Conservation (phyloP, 1,140 invertebrate genomes). For the Drosophila lacertosa region DNA sequence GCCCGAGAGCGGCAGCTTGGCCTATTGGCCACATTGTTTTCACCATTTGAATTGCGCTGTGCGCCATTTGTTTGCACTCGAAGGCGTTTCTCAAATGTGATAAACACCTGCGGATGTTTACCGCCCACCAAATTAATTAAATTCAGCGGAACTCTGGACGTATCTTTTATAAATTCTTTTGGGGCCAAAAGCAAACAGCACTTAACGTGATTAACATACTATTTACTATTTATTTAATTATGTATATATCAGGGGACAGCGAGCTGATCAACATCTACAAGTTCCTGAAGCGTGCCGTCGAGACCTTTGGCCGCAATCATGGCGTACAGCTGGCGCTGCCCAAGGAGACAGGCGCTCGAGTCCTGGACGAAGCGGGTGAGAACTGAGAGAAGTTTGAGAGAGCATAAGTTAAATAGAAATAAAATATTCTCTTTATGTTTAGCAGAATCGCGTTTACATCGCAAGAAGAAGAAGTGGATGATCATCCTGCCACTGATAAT, state of each 20-base stretch:
- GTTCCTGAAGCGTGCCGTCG: conserved; percentile 72
- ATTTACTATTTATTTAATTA: conserved; percentile 25
- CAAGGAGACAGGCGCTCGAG: conserved; percentile 61
- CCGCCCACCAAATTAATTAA: conserved; percentile 52
- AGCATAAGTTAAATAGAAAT: no score
- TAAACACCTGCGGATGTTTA: conserved; percentile 63
- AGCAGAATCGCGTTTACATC: conserved; percentile 50
- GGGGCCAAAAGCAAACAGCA: conserved; percentile 29
- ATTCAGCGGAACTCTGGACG: conserved; percentile 43
- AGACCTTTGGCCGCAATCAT: conserved; percentile 76
- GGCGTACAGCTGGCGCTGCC: conserved; percentile 66
- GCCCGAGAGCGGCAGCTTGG: conserved; percentile 1
- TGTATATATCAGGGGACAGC: conserved; percentile 59
- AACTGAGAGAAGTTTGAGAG: background rate
- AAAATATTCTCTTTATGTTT: no score
- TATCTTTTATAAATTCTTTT: conserved; percentile 7
- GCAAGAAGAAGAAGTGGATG: conserved; percentile 76
- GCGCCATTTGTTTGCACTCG: conserved; percentile 11
- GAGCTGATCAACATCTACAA: conserved; percentile 68
- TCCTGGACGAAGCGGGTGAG: conserved; percentile 69
- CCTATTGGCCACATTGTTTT: conserved; percentile 22
- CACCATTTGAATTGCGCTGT: background rate
- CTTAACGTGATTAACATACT: conserved; percentile 27
- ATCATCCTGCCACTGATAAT: conserved; percentile 76
- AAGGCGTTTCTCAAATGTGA: conserved; percentile 10